Percentiles rank a stretch among this genome's conserved stretches.
phyloP scores from a whole-genome alignment of 1,140 invertebrate genomes.

The Zaprionus taronus region DNA sequence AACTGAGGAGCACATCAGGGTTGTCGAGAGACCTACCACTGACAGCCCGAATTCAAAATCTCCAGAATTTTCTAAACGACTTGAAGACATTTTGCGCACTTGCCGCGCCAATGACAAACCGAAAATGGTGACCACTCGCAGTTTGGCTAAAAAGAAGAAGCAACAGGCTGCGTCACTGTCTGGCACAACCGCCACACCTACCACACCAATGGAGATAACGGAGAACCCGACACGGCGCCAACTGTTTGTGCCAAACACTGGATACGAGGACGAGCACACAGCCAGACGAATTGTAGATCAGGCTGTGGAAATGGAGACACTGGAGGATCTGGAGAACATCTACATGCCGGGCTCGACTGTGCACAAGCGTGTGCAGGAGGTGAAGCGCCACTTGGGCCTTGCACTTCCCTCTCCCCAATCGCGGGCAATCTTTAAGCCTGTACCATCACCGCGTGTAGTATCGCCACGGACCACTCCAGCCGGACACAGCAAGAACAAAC shows the following conservation, averaged over 20 bases:
- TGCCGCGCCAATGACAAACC: conserved; percentile 50
- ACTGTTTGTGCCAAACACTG: conserved; percentile 66
- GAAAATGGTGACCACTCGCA: conserved; percentile 40
- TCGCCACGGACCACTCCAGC: neutral
- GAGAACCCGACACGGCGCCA: conserved; percentile 49
- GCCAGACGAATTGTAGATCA: conserved; percentile 49
- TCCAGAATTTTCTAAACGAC: conserved; percentile 30
- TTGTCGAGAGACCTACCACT: conserved; percentile 44
- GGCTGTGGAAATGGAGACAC: conserved; percentile 45
- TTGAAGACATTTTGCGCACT: conserved; percentile 67
- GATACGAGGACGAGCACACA: conserved; percentile 48
- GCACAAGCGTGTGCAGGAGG: conserved; percentile 53
- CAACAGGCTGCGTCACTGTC: no score
- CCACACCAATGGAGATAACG: conserved; percentile 9
- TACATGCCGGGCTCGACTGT: conserved; percentile 58
- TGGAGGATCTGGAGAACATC: conserved; percentile 53
- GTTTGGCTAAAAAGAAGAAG: neutral
- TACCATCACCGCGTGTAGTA: no score
- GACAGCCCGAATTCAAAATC: neutral
- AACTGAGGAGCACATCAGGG: conserved; percentile 63
- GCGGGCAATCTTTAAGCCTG: conserved; percentile 20
- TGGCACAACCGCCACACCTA: neutral
- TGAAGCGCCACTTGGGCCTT: conserved; percentile 47
- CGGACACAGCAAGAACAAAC: neutral
- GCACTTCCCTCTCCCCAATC: conserved; percentile 3